Conservation (phyloP, 1,140 invertebrate genomes). For the Rhopalosiphum padi region DNA sequence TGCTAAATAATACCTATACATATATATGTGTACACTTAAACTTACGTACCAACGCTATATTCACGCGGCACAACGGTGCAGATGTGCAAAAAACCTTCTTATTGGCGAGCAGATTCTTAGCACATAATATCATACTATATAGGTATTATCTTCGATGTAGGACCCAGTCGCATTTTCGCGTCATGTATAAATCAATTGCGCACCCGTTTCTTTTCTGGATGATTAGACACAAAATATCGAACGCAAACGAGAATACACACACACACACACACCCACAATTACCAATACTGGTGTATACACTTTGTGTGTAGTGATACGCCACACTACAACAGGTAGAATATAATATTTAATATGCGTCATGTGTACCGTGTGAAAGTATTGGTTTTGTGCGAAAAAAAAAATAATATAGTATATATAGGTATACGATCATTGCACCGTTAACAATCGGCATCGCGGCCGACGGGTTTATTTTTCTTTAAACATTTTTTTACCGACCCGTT, state of each 20-base stretch:
- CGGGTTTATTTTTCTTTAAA: slow-evolving; percentile 26
- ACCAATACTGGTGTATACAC: too few relatives aligned
- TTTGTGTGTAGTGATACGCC: background rate
- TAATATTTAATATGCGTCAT: background rate
- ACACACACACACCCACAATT: background rate
- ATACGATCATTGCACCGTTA: background rate
- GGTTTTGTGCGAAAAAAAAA: background rate
- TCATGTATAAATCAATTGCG: background rate
- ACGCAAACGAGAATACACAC: background rate
- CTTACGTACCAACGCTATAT: background rate
- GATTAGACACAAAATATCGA: slow-evolving; percentile 42
- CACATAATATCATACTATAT: background rate
- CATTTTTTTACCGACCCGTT: background rate
- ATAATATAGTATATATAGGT: background rate
- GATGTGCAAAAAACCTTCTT: background rate
- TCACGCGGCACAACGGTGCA: too few relatives aligned
- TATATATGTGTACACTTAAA: too few relatives aligned
- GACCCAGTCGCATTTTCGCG: slow-evolving; percentile 3
- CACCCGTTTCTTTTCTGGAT: slow-evolving; percentile 45
- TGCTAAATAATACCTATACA: too few relatives aligned
- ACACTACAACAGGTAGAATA: background rate
- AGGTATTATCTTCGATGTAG: background rate
- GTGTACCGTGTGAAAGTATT: slow-evolving; percentile 53
- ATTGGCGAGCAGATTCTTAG: background rate
- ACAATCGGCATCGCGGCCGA: slow-evolving; percentile 3